Base-by-base conservation (phyloP, 2,797 vertebrate species). In the Chromobotia macracanthus region DNA sequence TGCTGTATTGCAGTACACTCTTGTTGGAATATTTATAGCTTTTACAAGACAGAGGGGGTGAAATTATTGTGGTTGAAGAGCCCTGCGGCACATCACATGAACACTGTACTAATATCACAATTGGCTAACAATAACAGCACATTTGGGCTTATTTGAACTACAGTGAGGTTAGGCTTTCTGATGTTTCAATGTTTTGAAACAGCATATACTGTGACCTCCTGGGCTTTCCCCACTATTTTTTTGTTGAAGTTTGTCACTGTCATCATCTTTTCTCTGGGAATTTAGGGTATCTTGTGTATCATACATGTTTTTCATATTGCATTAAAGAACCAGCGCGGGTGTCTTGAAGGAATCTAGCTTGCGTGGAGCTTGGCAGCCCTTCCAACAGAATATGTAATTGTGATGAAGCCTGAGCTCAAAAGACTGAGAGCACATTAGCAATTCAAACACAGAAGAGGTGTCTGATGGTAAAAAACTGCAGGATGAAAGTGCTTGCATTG, bases 331-430 rank as follows among this genome's bases (percentile, higher is more conserved):
- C 51, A 25, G 72, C 58, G 35, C 50, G 46, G 55, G 58, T 50
- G 51, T 81, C 90, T 91, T 86, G 84, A 90, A 91, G 91, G 87
- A 91, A 88, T 90, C 86, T 86, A 84, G 84, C 84, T 85, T 89
- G 78, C 84, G 79, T 80, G 85, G 83, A 82, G 21, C 77, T 88
- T 93, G 93, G 93, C 93, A 93, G 88, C 84, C 80, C 88, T 93
- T 94, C 91, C 89, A 92, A 94, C 92, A 89, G 93, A 94, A 93
- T 94, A 90, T 86, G 87, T 93, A 90, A 94, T 93, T 90, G 88
- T 82, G 87, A 83, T 90, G 90, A 89, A 89, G 85, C 81, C 80
- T 83, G 82, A 83, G 87, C 88, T 86, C 85, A 85, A 84, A 79
- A 63, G 79, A 90, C 91, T 92, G 91, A 91, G 89, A 86, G 79